Evolutionary conservation across 1,140 invertebrate species (phyloP), one percentile per base, ranked within the genome.

Genomic region (Eciton burchellii): DNA sequence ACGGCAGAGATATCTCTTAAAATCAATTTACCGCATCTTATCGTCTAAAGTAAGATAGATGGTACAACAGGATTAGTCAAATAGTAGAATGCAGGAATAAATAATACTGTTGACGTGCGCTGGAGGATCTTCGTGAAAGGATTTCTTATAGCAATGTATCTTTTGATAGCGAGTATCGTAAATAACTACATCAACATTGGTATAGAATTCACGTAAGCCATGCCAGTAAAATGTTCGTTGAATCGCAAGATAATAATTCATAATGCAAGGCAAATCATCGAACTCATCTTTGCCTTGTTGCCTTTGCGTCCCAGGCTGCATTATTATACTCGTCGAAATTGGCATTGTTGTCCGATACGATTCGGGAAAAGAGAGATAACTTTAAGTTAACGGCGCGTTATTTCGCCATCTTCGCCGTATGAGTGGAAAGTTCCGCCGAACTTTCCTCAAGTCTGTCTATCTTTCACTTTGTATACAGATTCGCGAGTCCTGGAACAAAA

Each of bases 271-370:
- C 35, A 57, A 57, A 3, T 35, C 35, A 6, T 35, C 35, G 11
- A 16, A 43, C n/a, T 2, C 21, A 35, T 59, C n/a, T 49, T 19
- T 16, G n/a, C 16, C 41, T 16, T 29, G 8, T 49, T 26, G 8
- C 1, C 19, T 45, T 16, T 26, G 5, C 35, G 12, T 59, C 12
- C 41, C 24, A 35, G 60, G 5, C 24, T 54, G 16, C 56, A 74
- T 62, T 74, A 49, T 62, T 26, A 52, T 62, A 74, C n/a, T 73
- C 1, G 52, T 57, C n/a, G 43, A 60, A 57, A 76, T 76, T 62
- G 41, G 24, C 49, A 74, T 74, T 65, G 26, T 35, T 54, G 43
- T 74, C 12, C 59, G n/a, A 45, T 60, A 60, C 24, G 43, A 60
- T 47, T 74, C 21, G 47, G 14, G 72, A 49, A 56, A 65, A 52